These are phyloP conservation scores for Brachystomella parvula DNA, from an alignment of 1,140 invertebrate species.

Conservation along the genomic window DNA sequence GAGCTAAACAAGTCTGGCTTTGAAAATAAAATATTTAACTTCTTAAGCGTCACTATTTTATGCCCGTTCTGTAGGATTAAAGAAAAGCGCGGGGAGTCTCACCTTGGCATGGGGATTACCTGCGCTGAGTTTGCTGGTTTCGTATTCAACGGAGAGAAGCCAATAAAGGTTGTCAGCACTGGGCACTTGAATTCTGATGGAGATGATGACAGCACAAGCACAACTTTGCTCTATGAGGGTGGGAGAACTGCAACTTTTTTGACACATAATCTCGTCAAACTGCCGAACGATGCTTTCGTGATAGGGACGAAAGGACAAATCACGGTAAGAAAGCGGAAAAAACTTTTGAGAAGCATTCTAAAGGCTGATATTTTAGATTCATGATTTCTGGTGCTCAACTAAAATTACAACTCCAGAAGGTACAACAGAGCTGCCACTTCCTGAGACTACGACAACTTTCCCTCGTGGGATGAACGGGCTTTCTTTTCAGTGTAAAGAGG, in stretches of 20 bases:
- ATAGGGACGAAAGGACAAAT: conserved; percentile 60
- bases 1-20: not conserved
- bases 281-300: conserved; percentile 58
- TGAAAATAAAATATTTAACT: too few relatives aligned
- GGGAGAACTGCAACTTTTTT: conserved; percentile 56
- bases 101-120: conserved; percentile 78
- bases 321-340: conserved; percentile 42
- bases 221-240: conserved; percentile 55
- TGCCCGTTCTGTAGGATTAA: conserved; percentile 42
- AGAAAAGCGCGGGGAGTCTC: conserved; percentile 64
- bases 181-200: conserved; percentile 57
- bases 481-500: conserved; percentile 58
- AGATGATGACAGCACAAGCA: conserved; percentile 57
- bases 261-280: conserved; percentile 46
- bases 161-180: conserved; percentile 51
- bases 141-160: conserved; percentile 56
- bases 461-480: not conserved
- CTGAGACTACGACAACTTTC: not conserved
- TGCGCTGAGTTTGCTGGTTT: conserved; percentile 64
- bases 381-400: conserved; percentile 46
- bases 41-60: conserved; percentile 60
- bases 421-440: conserved; percentile 3
- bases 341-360: conserved; percentile 38
- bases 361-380: conserved; percentile 49
- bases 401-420: conserved; percentile 39